A percentile compares a stretch with the other conserved stretches of the same genome.
phyloP scores from a whole-genome alignment of 1,140 invertebrate species.

The Dreissena polymorpha region DNA sequence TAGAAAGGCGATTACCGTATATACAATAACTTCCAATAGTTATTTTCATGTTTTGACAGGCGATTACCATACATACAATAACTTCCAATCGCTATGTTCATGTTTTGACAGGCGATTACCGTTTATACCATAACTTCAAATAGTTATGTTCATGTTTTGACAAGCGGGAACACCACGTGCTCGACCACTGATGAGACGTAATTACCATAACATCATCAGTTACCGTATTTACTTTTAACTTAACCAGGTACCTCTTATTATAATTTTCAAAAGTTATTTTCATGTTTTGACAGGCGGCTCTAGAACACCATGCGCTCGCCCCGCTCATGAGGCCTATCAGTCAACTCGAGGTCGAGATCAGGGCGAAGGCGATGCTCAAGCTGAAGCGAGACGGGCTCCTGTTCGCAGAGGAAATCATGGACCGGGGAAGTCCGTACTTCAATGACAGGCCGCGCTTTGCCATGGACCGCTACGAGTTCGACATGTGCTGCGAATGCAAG shows the following conservation, averaged over 20 bases:
- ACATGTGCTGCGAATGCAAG: conserved; percentile 97
- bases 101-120: too few species aligned
- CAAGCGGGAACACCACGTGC: conserved; percentile 87
- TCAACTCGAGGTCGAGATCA: conserved; percentile 92
- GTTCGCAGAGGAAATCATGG: conserved; percentile 85
- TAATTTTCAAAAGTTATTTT: too few species aligned
- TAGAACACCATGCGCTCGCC: conserved; percentile 89
- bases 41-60: too few species aligned
- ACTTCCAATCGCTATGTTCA: too few species aligned
- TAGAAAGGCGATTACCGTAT: too few species aligned
- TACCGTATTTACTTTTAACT: too few species aligned
- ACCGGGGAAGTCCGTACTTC: conserved; percentile 84
- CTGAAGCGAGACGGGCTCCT: conserved; percentile 96
- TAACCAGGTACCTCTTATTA: too few species aligned
- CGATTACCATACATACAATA: too few species aligned
- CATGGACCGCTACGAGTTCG: conserved; percentile 98
- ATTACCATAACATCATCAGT: too few species aligned
- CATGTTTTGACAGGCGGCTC: conserved; percentile 83
- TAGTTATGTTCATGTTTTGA: background rate
- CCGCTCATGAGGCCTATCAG: conserved; percentile 91
- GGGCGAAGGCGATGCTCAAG: conserved; percentile 95
- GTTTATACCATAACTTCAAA: too few species aligned
- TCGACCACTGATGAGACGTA: conserved; percentile 89
- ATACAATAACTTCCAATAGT: too few species aligned
- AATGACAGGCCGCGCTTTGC: conserved; percentile 92